A percentile compares a stretch with the other conserved stretches of the same genome.
phyloP scores from a whole-genome alignment of 2,797 vertebrate genomes.

The Telmatherina bonti region DNA sequence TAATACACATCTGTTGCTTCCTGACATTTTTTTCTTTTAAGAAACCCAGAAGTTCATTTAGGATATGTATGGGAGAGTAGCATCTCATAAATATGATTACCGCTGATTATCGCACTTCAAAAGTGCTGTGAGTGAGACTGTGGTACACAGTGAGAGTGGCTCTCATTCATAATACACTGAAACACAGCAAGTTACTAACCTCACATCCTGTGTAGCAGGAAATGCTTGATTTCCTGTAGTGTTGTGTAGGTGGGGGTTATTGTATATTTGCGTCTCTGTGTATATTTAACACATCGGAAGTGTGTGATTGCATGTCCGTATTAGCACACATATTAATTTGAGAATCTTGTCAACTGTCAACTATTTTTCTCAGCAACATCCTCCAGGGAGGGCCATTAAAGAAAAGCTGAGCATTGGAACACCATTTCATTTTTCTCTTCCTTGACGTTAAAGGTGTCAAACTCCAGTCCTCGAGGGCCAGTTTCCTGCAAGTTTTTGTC shows the following conservation, averaged over 20 bases:
- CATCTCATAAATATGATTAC: conserved; percentile 49
- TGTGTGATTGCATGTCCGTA: conserved; percentile 18
- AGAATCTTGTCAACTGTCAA: neutral
- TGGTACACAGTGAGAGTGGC: conserved; percentile 64
- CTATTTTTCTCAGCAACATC: conserved; percentile 21
- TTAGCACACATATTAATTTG: conserved; percentile 22
- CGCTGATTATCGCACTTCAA: conserved; percentile 52
- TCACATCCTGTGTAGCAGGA: conserved; percentile 80
- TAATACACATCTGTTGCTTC: neutral
- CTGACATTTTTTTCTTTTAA: conserved; percentile 8
- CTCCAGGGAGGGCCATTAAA: neutral
- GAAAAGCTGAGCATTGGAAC: conserved; percentile 5
- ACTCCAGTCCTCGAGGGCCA: no score
- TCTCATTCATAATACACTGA: conserved; percentile 79
- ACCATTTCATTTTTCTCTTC: conserved; percentile 13
- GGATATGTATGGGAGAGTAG: conserved; percentile 36
- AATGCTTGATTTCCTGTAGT: conserved; percentile 78
- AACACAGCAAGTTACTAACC: conserved; percentile 67
- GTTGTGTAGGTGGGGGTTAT: conserved; percentile 57
- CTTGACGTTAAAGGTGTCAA: no score
- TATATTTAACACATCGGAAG: conserved; percentile 22
- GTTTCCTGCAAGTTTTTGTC: no score
- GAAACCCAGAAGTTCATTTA: conserved; percentile 36
- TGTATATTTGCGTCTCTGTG: conserved; percentile 39
- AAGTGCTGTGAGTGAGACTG: conserved; percentile 59